Evolutionary conservation across 2,797 vertebrate genomes (phyloP), one percentile per base, ranked within the genome.

Genomic region (Carcharodon carcharias): DNA sequence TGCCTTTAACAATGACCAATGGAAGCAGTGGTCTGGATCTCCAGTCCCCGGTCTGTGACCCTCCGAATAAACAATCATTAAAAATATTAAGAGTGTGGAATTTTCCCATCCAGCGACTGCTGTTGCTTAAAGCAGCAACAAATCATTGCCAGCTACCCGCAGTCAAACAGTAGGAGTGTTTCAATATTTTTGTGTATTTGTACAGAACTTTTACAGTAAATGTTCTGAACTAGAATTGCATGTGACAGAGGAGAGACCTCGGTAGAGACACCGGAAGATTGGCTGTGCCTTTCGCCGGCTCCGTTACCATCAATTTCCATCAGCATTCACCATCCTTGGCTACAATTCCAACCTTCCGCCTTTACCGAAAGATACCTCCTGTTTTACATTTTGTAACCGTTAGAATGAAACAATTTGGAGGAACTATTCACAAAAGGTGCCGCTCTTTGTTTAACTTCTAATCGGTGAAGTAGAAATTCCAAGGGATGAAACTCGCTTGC

Each of bases 1-100:
- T 93, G 93, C 35, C 23, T 71, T 95, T 18, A 65, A 40, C 61
- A 54, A 71, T 54, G 61, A 71, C 45, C 28, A 56, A 56, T 50
- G 12, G 45, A 73, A 31, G 28, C 45, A 23, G 26, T 31, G 28
- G 69, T 73, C 23, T 73, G 94, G 28, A 45, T 54, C 45, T 12
- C 93, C 93, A 94, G 11, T 28, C 93, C 89, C 35, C 93, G 3
- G 67, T 71, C 93, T 71, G 93, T 95, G 67, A 71, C 28, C 61
- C 94, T 58, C 45, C 50, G 67, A 56, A 95, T 95, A 95, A 71
- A 95, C 69, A 77, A 95, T 95, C 67, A 95, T 95, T 95, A 95
- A 73, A 63, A 95, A 95, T 71, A 54, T 95, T 8, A 54, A 89
- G 69, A 95, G 69, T 56, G 50, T 16, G 94, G 50, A 95, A 56